phyloP scores from a whole-genome alignment of 2,113 vertebrate genomes.

The Lampris megalopsis region DNA sequence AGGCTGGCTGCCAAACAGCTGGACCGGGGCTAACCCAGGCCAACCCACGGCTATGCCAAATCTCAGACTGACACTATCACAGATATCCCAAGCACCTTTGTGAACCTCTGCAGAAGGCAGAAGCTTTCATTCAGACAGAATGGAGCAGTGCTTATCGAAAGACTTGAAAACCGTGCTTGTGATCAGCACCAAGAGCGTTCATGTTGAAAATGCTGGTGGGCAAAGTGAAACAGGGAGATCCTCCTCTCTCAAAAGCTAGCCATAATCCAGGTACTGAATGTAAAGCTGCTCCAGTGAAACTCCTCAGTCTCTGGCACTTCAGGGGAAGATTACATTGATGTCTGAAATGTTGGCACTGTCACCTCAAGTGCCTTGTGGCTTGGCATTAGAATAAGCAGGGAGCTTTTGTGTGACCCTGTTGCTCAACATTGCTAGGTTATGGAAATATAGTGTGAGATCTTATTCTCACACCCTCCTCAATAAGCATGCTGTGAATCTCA shows the following conservation, averaged over 20 bases:
- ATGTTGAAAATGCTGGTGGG: no score
- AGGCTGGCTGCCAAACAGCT: no score
- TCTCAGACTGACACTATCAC: no score
- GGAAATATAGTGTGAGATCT: slow-evolving; percentile 3
- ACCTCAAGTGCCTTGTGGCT: slow-evolving; percentile 4
- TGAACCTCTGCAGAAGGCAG: no score
- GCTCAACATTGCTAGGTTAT: slow-evolving; percentile 21
- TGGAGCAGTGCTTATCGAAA: slow-evolving; percentile 13
- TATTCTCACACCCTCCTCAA: slow-evolving; percentile 1
- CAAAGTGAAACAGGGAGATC: background rate
- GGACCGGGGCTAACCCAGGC: no score
- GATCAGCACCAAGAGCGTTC: background rate
- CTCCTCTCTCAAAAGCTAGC: background rate
- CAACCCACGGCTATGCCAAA: no score
- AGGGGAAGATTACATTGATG: background rate
- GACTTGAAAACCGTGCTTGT: background rate
- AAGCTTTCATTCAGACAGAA: background rate
- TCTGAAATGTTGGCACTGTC: slow-evolving; percentile 10
- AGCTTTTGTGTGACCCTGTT: slow-evolving; percentile 3
- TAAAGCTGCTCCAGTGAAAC: background rate
- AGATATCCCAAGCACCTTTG: no score
- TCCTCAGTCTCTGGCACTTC: background rate
- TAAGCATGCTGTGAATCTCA: slow-evolving; percentile 22
- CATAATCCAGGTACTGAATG: slow-evolving; percentile 2
- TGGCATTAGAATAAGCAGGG: slow-evolving; percentile 11